phyloP scores from a whole-genome alignment of 1,140 invertebrate genomes.

The Habropoda laboriosa region DNA sequence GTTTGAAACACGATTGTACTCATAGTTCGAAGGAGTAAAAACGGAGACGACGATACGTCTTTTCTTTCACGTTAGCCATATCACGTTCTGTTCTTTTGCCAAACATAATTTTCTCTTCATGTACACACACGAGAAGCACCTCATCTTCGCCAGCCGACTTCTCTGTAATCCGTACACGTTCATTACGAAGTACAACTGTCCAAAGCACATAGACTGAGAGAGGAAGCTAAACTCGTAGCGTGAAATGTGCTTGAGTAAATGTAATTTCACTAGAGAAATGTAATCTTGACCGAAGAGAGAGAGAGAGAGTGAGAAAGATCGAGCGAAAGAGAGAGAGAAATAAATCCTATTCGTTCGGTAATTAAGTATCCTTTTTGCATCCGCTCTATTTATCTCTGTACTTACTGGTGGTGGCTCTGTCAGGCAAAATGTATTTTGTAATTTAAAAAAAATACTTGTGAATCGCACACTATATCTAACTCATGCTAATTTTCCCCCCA shows the following conservation, averaged over 20 bases:
- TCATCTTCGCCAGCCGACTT: constrained; percentile 44
- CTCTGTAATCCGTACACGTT: constrained; percentile 23
- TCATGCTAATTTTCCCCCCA: constrained; percentile 46
- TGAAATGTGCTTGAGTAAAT: constrained; percentile 40
- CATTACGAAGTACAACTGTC: constrained; percentile 14
- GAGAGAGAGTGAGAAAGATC: no score
- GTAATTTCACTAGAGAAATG: constrained; percentile 40
- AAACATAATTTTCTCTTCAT: constrained; percentile 25
- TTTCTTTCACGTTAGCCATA: not conserved
- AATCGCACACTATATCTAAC: constrained; percentile 56
- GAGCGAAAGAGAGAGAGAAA: no score
- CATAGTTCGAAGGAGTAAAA: no score
- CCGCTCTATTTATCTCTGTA: constrained; percentile 44
- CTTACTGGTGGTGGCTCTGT: constrained; percentile 60
- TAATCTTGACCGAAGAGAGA: constrained; percentile 14
- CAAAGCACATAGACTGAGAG: constrained; percentile 17
- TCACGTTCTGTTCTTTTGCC: constrained; percentile 25
- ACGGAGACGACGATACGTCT: no score
- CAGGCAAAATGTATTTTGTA: constrained; percentile 38
- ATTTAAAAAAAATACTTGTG: constrained; percentile 28
- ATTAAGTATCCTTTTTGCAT: constrained; percentile 40
- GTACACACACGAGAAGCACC: constrained; percentile 49
- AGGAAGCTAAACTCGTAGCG: constrained; percentile 17
- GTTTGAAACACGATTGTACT: no score
- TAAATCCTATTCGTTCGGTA: constrained; percentile 27